phyloP scores from a whole-genome alignment of 2,888 invertebrate species.

The Eucera pruinosa region DNA sequence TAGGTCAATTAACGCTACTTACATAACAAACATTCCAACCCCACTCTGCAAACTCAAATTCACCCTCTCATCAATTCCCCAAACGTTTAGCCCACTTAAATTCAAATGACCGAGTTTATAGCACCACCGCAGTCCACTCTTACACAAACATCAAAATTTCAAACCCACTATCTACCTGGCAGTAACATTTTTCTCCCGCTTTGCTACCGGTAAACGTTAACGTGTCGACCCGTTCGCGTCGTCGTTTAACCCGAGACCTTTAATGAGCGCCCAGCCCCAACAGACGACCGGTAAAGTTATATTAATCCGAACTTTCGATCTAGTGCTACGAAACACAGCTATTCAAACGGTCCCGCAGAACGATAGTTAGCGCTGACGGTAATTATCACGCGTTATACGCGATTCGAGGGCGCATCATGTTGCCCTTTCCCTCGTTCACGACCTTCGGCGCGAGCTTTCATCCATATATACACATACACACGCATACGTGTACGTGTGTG shows the following conservation, averaged over 20 bases:
- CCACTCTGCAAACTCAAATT: not conserved
- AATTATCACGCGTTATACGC: slow-evolving; percentile 45
- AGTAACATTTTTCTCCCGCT: not conserved
- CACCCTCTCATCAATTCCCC: not conserved
- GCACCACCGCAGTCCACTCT: not conserved
- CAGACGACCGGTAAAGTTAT: not conserved
- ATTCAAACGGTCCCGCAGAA: slow-evolving; percentile 16
- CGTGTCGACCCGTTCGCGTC: not conserved
- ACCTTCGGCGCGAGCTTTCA: not conserved
- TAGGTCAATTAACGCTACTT: too few species aligned
- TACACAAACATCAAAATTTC: not conserved
- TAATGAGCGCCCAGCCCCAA: slow-evolving; percentile 5
- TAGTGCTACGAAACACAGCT: slow-evolving; percentile 21
- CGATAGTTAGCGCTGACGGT: slow-evolving; percentile 17
- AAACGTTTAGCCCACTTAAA: not conserved
- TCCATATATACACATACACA: not conserved
- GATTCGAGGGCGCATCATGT: slow-evolving; percentile 15
- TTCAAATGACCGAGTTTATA: not conserved
- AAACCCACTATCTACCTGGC: not conserved
- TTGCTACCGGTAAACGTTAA: not conserved
- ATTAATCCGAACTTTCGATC: slow-evolving; percentile 45
- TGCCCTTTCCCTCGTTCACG: not conserved
- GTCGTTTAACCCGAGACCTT: slow-evolving; percentile 12
- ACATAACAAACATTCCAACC: too few species aligned
- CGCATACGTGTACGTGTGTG: not conserved